Conservation (phyloP, 2,888 invertebrate species). For the Molorchus minor region DNA sequence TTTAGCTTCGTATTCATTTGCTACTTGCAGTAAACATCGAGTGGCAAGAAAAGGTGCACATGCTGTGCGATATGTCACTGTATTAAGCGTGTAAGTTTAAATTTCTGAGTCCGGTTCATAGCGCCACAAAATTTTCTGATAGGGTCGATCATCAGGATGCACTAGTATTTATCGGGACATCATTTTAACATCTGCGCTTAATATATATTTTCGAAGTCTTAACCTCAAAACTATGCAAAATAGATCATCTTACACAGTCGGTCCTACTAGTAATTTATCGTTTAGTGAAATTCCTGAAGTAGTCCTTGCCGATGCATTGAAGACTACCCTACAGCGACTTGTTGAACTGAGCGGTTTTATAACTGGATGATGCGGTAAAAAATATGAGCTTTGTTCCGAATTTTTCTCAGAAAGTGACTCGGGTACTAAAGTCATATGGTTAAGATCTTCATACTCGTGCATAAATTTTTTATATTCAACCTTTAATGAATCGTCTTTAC, state of each 20-base stretch:
- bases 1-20: constrained; percentile 8
- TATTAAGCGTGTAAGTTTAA: constrained; percentile 12
- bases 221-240: constrained; percentile 25
- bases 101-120: not conserved
- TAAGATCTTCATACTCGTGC: constrained; percentile 6
- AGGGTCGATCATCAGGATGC: constrained; percentile 13
- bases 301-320: constrained; percentile 24
- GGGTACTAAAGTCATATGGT: not conserved
- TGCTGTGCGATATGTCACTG: constrained; percentile 31
- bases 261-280: constrained; percentile 15
- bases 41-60: constrained; percentile 16
- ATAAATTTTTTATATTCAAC: not conserved
- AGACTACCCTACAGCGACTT: constrained; percentile 27
- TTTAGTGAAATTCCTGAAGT: constrained; percentile 21
- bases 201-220: constrained; percentile 5
- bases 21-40: constrained; percentile 9
- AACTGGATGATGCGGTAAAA: constrained; percentile 20
- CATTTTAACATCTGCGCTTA: not conserved
- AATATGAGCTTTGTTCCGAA: constrained; percentile 7
- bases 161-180: constrained; percentile 13
- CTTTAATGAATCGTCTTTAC: constrained; percentile 1
- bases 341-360: constrained; percentile 20
- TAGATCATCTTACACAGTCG: constrained; percentile 24
- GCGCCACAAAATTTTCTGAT: constrained; percentile 26
- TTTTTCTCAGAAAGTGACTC: not conserved